A percentile compares a stretch with the other conserved stretches of the same genome.
phyloP scores from a whole-genome alignment of 1,140 invertebrate genomes.

The Apis laboriosa region DNA sequence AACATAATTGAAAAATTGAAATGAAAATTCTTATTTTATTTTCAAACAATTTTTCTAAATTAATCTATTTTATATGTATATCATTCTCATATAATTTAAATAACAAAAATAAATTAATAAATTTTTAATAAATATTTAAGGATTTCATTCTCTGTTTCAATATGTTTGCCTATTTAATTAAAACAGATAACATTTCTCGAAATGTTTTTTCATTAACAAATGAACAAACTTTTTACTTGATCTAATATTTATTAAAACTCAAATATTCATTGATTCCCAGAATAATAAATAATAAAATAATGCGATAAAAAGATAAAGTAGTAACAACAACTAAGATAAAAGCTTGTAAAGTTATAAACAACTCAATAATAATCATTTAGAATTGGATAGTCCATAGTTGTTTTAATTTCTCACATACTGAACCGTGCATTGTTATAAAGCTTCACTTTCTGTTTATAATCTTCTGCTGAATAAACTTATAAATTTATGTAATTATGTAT shows the following conservation, averaged over 20 bases:
- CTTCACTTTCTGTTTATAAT: neutral
- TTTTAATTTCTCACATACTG: neutral
- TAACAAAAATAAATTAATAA: too few species aligned
- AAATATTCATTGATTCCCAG: neutral
- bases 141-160: too few species aligned
- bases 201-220: too few species aligned
- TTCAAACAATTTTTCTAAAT: too few species aligned
- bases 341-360: conserved; percentile 2
- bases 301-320: neutral
- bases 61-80: too few species aligned
- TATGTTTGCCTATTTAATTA: too few species aligned
- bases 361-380: neutral
- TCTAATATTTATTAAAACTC: neutral
- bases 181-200: too few species aligned
- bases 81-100: too few species aligned
- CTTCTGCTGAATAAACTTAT: neutral
- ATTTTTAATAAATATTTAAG: too few species aligned
- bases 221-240: too few species aligned
- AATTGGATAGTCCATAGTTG: neutral
- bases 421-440: neutral
- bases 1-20: too few species aligned
- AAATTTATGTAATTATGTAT: conserved; percentile 9
- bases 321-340: neutral
- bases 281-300: neutral
- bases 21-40: too few species aligned